phyloP scores from a whole-genome alignment of 64 coral and sea anemone species.

The Dendronephthya gigantea region DNA sequence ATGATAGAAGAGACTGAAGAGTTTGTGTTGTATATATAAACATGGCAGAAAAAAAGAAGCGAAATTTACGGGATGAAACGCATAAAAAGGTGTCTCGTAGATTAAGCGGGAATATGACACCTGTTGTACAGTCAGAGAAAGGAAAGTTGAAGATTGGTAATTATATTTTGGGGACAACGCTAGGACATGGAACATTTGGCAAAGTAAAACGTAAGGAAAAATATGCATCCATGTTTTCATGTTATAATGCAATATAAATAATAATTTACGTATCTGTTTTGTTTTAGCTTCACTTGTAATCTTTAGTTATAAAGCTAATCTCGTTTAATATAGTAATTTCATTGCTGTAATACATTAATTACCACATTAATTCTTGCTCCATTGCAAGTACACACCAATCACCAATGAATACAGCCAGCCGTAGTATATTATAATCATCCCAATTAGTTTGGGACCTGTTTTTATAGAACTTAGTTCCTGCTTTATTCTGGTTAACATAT shows the following conservation, averaged over 20 bases:
- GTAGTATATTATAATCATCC: no score
- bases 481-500: no score
- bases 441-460: no score
- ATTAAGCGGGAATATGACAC: background rate
- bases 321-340: no score
- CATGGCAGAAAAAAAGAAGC: background rate
- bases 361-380: no score
- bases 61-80: background rate
- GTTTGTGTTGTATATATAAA: background rate
- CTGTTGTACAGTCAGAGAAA: background rate
- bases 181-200: conserved; percentile 93
- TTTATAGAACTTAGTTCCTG: no score
- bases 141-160: conserved; percentile 52
- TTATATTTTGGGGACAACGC: conserved; percentile 68
- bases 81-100: background rate
- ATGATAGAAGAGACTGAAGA: no score
- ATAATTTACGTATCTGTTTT: background rate
- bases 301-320: no score
- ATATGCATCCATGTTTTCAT: background rate
- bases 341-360: no score
- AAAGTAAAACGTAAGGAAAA: conserved; percentile 89
- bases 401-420: no score
- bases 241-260: background rate
- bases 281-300: no score
- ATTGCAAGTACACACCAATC: no score